Percentiles rank a stretch among this genome's conserved stretches.
Conservation (phyloP, 2,797 vertebrate species). For the Chloroceryle inda region DNA sequence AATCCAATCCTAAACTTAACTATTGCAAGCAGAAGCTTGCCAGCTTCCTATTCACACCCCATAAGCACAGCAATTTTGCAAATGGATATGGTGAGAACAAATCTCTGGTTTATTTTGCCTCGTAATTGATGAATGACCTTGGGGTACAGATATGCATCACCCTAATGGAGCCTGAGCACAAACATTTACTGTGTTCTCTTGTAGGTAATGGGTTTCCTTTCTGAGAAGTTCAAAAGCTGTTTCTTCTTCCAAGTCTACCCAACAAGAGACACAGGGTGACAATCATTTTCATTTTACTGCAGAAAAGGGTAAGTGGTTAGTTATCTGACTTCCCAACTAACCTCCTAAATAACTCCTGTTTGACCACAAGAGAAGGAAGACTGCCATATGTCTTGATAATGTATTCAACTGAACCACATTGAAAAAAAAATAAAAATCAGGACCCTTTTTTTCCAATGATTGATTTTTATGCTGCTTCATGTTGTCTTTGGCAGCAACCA, state of each 20-base stretch:
- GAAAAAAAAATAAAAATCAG: background rate
- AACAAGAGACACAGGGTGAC: background rate
- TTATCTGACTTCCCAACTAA: background rate
- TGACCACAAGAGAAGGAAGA: background rate
- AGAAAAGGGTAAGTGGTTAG: background rate
- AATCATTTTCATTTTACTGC: background rate
- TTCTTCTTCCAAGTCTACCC: background rate
- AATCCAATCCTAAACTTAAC: background rate
- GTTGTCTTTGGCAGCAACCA: background rate
- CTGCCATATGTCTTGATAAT: background rate
- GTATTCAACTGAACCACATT: background rate
- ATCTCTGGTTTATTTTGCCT: conserved; percentile 9
- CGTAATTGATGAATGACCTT: conserved; percentile 7
- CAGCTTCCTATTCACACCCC: background rate
- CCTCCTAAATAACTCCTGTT: background rate
- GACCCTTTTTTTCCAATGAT: background rate
- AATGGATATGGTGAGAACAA: background rate
- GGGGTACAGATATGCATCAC: background rate
- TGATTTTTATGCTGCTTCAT: background rate
- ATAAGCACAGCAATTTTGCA: background rate
- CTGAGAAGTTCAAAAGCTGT: background rate
- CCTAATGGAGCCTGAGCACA: background rate
- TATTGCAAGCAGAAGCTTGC: background rate
- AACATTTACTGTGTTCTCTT: background rate
- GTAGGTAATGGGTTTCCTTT: background rate